Conservation (phyloP, 2,797 vertebrate genomes). For the Peromyscus nudipes region DNA sequence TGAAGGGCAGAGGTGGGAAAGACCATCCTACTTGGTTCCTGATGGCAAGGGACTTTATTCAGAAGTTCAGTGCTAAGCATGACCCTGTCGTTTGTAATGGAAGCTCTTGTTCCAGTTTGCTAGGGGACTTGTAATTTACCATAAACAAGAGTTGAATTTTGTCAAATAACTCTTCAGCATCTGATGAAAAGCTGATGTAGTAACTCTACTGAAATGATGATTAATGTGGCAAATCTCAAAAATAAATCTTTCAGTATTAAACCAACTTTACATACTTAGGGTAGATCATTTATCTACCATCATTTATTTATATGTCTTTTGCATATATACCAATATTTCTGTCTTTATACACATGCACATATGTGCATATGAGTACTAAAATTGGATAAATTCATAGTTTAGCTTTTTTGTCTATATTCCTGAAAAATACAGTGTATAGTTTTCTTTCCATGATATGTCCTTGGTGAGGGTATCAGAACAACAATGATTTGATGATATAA, state of each 20-base stretch:
- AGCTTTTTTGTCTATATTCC: background rate
- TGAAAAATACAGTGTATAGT: background rate
- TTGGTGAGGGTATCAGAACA: background rate
- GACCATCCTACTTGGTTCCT: fast-evolving
- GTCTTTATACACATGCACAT: background rate
- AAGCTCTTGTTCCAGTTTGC: background rate
- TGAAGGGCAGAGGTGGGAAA: too few species aligned
- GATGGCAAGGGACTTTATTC: fast-evolving
- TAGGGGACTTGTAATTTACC: background rate
- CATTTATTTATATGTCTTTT: background rate
- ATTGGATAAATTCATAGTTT: background rate
- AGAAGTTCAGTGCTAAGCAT: background rate
- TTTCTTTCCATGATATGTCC: background rate
- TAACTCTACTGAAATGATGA: background rate
- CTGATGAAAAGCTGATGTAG: background rate
- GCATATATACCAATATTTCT: background rate
- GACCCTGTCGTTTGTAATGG: fast-evolving
- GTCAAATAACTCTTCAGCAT: background rate
- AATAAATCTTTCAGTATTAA: background rate
- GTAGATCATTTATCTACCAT: background rate
- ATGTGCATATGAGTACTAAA: background rate
- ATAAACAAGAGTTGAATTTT: background rate
- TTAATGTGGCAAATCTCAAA: background rate
- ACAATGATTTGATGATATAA: background rate
- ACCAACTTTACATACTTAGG: background rate